These are phyloP conservation scores for Arizona elegans DNA, from an alignment of 2,113 vertebrate species.

Conservation along the genomic window DNA sequence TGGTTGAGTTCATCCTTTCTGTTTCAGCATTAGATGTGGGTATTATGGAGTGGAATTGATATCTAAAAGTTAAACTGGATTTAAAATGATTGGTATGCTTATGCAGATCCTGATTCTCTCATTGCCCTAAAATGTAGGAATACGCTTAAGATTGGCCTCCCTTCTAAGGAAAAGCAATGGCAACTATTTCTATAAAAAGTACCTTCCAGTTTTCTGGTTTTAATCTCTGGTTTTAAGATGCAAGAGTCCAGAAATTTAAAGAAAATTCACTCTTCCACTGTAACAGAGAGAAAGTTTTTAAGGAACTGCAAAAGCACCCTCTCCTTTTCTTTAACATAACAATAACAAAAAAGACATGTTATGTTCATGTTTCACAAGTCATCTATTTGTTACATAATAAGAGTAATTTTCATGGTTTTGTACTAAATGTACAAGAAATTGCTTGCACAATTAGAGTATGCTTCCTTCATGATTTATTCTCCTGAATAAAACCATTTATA, in stretches of 20 bases:
- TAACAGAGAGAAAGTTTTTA: neutral
- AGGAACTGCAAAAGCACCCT: neutral
- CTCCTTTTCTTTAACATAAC: neutral
- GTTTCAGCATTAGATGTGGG: neutral
- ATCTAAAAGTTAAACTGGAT: neutral
- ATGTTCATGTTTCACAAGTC: neutral
- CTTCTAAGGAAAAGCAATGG: neutral
- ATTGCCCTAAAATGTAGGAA: neutral
- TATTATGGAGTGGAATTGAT: neutral
- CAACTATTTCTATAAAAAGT: neutral
- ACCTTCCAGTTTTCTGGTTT: neutral
- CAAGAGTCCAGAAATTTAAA: neutral
- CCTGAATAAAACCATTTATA: neutral
- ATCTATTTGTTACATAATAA: conserved; percentile 7
- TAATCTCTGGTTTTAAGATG: neutral
- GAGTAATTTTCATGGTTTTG: neutral
- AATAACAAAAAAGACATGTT: neutral
- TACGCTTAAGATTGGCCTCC: neutral
- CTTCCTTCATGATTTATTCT: neutral
- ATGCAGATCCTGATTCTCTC: neutral
- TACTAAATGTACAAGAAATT: neutral
- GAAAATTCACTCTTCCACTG: neutral
- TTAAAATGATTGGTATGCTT: neutral
- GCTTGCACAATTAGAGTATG: conserved; percentile 1
- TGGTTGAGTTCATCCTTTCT: neutral